These are phyloP conservation scores for Wiebesia pumilae DNA, from an alignment of 1,140 invertebrate genomes.

Conservation along the genomic window DNA sequence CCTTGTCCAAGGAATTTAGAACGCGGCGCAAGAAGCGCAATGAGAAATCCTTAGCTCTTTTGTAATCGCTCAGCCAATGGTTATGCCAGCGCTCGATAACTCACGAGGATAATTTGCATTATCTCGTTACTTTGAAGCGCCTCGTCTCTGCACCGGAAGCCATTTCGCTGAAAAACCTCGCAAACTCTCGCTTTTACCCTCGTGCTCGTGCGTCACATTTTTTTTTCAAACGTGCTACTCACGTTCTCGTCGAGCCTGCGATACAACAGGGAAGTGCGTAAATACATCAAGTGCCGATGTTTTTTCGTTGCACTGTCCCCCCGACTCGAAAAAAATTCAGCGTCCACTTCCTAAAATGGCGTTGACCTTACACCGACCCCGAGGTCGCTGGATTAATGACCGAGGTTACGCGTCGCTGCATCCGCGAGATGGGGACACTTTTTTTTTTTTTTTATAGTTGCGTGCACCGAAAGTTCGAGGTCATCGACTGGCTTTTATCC, in stretches of 20 bases:
- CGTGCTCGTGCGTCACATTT: no score
- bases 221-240: no score
- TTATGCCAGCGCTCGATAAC: neutral
- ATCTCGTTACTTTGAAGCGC: neutral
- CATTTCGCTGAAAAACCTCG: no score
- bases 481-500: neutral
- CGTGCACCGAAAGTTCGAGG: constrained; percentile 11
- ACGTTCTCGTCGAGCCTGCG: no score
- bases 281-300: no score
- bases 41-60: neutral
- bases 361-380: neutral
- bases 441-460: neutral
- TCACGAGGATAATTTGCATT: neutral
- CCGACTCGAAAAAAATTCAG: neutral
- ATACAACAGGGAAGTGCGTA: no score
- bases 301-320: no score
- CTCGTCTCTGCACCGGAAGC: neutral
- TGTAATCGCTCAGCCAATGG: neutral
- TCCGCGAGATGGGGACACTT: neutral
- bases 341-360: neutral
- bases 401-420: neutral
- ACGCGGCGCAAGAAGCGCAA: neutral
- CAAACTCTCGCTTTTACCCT: no score
- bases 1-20: neutral
- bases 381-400: constrained; percentile 22